phyloP scores from a whole-genome alignment of 2,888 invertebrate genomes.

The Patella caerulea region DNA sequence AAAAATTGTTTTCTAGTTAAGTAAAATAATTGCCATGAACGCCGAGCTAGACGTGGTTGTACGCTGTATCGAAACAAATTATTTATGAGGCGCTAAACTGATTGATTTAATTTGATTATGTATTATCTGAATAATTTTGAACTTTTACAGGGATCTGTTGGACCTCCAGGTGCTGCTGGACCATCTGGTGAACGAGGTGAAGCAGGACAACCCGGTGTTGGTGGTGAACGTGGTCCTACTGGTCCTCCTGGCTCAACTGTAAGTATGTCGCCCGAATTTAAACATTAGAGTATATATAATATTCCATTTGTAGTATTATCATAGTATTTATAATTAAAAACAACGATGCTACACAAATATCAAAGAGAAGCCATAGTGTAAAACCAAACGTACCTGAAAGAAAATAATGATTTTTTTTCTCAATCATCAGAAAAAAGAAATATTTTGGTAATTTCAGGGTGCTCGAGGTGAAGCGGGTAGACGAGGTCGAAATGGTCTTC shows the following conservation, averaged over 20 bases:
- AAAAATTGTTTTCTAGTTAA: too few species aligned
- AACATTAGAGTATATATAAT: too few species aligned
- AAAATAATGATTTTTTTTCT: neutral
- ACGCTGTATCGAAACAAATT: too few species aligned
- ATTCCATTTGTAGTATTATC: too few species aligned
- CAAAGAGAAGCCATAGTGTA: too few species aligned
- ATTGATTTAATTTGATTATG: conserved; percentile 1
- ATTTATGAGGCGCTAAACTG: too few species aligned
- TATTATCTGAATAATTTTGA: neutral
- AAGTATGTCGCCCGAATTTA: conserved; percentile 14
- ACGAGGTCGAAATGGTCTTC: conserved; percentile 28
- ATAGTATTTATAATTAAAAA: too few species aligned
- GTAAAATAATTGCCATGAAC: too few species aligned
- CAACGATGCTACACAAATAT: too few species aligned
- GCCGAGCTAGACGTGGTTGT: too few species aligned
- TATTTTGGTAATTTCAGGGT: neutral
- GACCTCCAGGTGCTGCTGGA: conserved; percentile 78
- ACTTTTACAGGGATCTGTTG: conserved; percentile 72
- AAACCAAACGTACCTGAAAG: too few species aligned
- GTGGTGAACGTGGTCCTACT: conserved; percentile 52
- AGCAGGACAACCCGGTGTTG: conserved; percentile 49
- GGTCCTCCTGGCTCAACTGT: conserved; percentile 51
- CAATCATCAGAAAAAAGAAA: neutral
- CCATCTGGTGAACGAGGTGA: conserved; percentile 81
- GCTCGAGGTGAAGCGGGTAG: neutral